These are phyloP conservation scores for Drosophila paramelanica DNA, from an alignment of 2,888 invertebrate species.

Conservation along the genomic window DNA sequence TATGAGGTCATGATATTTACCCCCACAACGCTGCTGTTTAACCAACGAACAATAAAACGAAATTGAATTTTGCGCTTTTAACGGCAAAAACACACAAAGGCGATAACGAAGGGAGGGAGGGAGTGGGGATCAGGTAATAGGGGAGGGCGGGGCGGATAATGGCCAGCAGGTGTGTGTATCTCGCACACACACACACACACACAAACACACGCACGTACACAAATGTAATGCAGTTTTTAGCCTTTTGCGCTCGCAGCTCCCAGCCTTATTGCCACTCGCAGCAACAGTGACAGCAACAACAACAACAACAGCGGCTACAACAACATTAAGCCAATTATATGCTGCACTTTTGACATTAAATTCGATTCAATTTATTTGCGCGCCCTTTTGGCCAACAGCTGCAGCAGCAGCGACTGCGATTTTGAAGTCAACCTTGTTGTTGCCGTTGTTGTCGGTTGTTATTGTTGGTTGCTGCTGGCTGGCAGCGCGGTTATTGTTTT, in stretches of 20 bases:
- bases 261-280: constrained; percentile 7
- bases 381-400: constrained; percentile 50
- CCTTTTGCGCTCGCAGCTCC: constrained; percentile 25
- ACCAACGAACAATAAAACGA: constrained; percentile 77
- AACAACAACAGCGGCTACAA: constrained; percentile 23
- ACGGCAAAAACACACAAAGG: constrained; percentile 66
- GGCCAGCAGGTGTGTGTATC: constrained; percentile 32
- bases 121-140: background rate
- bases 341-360: constrained; percentile 78
- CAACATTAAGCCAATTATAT: constrained; percentile 74
- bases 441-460: constrained; percentile 21
- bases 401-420: constrained; percentile 36
- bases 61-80: constrained; percentile 80
- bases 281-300: constrained; percentile 12
- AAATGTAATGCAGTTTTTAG: constrained; percentile 56
- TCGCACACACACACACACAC: constrained; percentile 14
- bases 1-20: constrained; percentile 39
- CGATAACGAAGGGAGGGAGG: constrained; percentile 25
- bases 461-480: constrained; percentile 30
- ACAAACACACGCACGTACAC: constrained; percentile 13
- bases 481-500: constrained; percentile 69
- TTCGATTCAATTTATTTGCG: constrained; percentile 75
- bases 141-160: constrained; percentile 25
- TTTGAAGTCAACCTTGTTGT: constrained; percentile 30
- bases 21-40: constrained; percentile 61